Percentiles rank a stretch among this genome's conserved stretches.
These are phyloP conservation scores for Sphaerodactylus townsendi DNA, from an alignment of 2,113 vertebrate genomes.

Conservation along the genomic window DNA sequence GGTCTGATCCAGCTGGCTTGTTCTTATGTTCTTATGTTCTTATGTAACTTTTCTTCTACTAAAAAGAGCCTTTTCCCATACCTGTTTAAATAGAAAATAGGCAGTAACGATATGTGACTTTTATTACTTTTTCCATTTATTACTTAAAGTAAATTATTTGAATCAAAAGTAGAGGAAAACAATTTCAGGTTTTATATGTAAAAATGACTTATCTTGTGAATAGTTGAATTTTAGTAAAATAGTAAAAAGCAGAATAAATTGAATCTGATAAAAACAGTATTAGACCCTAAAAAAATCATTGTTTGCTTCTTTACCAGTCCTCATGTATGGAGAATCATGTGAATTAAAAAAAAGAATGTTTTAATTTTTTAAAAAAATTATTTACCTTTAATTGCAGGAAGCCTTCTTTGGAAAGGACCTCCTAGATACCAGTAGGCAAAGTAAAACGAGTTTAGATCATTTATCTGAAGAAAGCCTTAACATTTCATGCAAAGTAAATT, in stretches of 20 bases:
- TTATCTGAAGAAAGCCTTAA: constrained; percentile 83
- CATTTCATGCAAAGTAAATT: constrained; percentile 72
- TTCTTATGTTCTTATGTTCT: too few relatives aligned
- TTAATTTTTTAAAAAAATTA: not conserved
- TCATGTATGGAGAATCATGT: not conserved
- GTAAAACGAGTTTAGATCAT: constrained; percentile 74
- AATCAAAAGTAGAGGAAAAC: not conserved
- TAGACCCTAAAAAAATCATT: not conserved
- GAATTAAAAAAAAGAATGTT: not conserved
- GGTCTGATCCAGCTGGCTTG: not conserved
- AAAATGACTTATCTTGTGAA: not conserved
- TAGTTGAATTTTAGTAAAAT: not conserved
- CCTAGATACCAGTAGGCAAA: constrained; percentile 86
- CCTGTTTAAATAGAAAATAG: not conserved
- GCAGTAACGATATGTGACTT: not conserved
- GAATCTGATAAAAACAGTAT: not conserved
- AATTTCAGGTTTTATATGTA: not conserved
- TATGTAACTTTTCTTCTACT: too few relatives aligned
- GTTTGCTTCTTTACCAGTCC: not conserved
- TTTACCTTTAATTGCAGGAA: constrained; percentile 76
- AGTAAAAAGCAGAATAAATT: not conserved
- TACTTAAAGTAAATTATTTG: not conserved
- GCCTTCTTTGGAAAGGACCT: constrained; percentile 96
- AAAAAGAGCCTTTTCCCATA: not conserved
- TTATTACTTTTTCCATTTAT: not conserved